Base-by-base conservation (phyloP, 53 echinoderm and acorn worm species). In the Paracentrotus lividus region DNA sequence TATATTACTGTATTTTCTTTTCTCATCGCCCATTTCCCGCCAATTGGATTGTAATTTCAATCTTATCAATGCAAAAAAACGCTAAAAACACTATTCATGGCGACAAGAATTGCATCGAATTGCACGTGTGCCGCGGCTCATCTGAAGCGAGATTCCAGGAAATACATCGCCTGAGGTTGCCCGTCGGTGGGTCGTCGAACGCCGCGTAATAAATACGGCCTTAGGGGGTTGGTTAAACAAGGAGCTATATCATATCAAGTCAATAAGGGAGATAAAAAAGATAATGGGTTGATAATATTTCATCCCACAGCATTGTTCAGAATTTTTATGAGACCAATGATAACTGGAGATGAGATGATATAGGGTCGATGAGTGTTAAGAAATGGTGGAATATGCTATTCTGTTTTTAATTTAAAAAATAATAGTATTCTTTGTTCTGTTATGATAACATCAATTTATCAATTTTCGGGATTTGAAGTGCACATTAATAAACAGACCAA, bases 141-240 rank as follows among this genome's bases (percentile, higher is more conserved):
- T 2, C 21, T 45, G n/a, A 12, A 47, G 8, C 47, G 49, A 42
- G 10, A 81, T 81, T 81, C 81, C 47, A 81, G 26, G 47, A 81
- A 81, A 42, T 26, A 26, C 44, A 45, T 27, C 81, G 49, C 81
- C 26, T 26, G 81, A 81, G 81, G 44, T 1, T 8, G 26, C n/a
- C 81, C 45, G 81, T 81, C 81, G 45, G 81, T 47, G 81, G n/a
- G 26, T 34, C 26, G 15, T n/a, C 81, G 81, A 24, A n/a, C n/a
- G n/a, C 10, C 26, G 33, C 10, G 81, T n/a, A 47, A 24, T 81
- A 8, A 8, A 51, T 76, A 3, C 40, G n/a, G 75, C 75, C 75
- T 36, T 36, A 14, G 75, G 75, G 75, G 75, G 40, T 16, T 38
- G 16, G 0, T 61, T 38, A 34, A n/a, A 36, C 40, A 69, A 69